A percentile compares a stretch with the other conserved stretches of the same genome.
Conservation (phyloP, 2,797 vertebrate genomes). For the Prunella strophiata region DNA sequence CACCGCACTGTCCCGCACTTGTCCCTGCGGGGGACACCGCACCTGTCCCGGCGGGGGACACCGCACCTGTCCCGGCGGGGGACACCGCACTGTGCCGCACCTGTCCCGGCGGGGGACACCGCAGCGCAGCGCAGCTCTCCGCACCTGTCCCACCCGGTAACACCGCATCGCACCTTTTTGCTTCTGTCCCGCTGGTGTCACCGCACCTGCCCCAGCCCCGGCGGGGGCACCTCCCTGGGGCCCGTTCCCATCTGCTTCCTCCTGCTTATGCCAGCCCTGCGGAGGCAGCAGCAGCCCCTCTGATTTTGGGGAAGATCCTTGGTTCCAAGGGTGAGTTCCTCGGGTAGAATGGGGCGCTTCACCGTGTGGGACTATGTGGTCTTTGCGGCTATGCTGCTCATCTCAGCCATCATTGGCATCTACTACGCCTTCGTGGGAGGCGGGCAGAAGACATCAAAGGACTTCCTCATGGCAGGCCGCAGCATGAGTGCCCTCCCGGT, state of each 20-base stretch:
- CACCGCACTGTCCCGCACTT: background rate
- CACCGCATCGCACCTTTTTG: too few relatives aligned
- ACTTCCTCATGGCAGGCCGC: constrained; percentile 89
- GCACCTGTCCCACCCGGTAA: background rate
- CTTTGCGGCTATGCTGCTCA: constrained; percentile 85
- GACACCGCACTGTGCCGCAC: too few relatives aligned
- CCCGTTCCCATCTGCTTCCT: background rate
- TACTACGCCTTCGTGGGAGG: constrained; percentile 85
- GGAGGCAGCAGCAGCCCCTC: background rate
- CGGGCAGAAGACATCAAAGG: constrained; percentile 77
- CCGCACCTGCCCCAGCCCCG: background rate
- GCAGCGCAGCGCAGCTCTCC: background rate
- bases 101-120: background rate
- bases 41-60: background rate
- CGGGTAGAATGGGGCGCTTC: constrained; percentile 72
- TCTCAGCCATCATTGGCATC: constrained; percentile 87
- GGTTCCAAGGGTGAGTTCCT: background rate
- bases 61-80: background rate
- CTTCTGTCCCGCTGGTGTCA: too few relatives aligned
- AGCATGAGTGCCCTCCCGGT: constrained; percentile 87
- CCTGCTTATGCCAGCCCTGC: background rate
- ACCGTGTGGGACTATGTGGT: constrained; percentile 88
- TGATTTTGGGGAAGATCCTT: background rate
- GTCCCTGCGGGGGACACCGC: background rate
- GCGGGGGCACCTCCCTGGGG: rapidly evolving